Conservation (phyloP, 2,113 vertebrate genomes). For the Oncorhynchus clarkii region DNA sequence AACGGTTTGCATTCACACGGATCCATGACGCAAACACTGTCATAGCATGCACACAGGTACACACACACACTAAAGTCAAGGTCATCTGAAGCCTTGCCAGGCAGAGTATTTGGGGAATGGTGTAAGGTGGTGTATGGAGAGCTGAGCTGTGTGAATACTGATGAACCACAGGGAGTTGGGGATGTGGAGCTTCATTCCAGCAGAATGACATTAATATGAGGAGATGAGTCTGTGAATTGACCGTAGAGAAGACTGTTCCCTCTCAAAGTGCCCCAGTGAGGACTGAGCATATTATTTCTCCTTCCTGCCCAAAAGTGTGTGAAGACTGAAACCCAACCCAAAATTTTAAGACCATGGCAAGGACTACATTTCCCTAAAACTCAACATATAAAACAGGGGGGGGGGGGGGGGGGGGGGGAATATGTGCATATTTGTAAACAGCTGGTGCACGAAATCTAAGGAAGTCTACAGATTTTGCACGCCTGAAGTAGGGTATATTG, state of each 20-base stretch:
- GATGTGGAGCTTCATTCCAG: constrained; percentile 34
- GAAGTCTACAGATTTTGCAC: no score
- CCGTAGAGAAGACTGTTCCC: not conserved
- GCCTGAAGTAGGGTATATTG: no score
- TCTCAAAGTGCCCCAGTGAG: constrained; percentile 16
- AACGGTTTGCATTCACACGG: constrained; percentile 9
- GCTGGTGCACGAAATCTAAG: no score
- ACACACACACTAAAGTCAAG: constrained; percentile 25
- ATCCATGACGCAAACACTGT: constrained; percentile 22
- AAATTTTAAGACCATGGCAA: no score
- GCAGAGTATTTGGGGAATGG: not conserved
- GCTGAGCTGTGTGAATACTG: constrained; percentile 47
- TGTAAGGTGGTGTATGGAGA: constrained; percentile 2
- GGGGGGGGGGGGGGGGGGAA: no score
- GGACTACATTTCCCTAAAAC: no score
- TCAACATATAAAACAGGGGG: no score
- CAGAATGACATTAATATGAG: constrained; percentile 25
- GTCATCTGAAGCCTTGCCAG: constrained; percentile 29
- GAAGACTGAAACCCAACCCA: no score
- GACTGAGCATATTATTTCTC: not conserved
- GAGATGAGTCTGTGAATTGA: constrained; percentile 27
- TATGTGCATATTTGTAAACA: no score
- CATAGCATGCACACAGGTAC: not conserved
- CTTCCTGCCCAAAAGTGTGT: not conserved
- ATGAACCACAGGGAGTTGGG: constrained; percentile 34